Evolutionary conservation across 1,140 invertebrate species (phyloP).

Genomic region (Riptortus pedestris): DNA sequence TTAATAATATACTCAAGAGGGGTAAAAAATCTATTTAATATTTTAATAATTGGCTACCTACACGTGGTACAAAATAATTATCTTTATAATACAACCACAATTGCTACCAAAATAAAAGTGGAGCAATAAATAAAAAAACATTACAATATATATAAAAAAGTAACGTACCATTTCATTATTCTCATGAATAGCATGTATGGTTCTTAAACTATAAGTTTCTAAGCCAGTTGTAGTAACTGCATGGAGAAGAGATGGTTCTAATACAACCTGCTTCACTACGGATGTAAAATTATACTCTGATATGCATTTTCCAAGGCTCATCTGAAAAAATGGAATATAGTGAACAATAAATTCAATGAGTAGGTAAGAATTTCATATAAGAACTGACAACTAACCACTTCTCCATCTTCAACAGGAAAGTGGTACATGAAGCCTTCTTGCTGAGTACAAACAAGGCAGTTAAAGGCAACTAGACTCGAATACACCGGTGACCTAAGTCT

Average conservation of each 20-base stretch:
- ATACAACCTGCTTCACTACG: slow-evolving; percentile 50
- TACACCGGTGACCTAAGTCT: slow-evolving; percentile 30
- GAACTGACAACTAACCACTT: slow-evolving; percentile 27
- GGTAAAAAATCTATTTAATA: no score
- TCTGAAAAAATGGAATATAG: slow-evolving; percentile 26
- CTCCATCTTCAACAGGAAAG: slow-evolving; percentile 37
- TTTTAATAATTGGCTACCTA: no score
- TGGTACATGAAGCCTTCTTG: slow-evolving; percentile 51
- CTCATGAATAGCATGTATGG: slow-evolving; percentile 40
- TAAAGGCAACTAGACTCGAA: slow-evolving; percentile 33
- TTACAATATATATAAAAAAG: no score
- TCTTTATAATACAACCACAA: no score
- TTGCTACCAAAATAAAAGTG: no score
- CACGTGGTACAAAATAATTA: no score
- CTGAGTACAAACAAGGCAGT: slow-evolving; percentile 43
- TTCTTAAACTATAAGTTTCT: slow-evolving; percentile 63
- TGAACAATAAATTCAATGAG: neutral
- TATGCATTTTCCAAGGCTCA: slow-evolving; percentile 32
- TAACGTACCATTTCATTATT: slow-evolving; percentile 26
- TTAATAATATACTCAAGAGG: no score
- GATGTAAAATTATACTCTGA: slow-evolving; percentile 56
- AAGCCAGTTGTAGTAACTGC: slow-evolving; percentile 64
- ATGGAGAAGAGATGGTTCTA: slow-evolving; percentile 59
- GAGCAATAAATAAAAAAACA: no score
- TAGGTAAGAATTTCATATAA: neutral